These are phyloP conservation scores for Hippocampus guttulatus DNA, from an alignment of 2,113 vertebrate genomes.

Conservation along the genomic window DNA sequence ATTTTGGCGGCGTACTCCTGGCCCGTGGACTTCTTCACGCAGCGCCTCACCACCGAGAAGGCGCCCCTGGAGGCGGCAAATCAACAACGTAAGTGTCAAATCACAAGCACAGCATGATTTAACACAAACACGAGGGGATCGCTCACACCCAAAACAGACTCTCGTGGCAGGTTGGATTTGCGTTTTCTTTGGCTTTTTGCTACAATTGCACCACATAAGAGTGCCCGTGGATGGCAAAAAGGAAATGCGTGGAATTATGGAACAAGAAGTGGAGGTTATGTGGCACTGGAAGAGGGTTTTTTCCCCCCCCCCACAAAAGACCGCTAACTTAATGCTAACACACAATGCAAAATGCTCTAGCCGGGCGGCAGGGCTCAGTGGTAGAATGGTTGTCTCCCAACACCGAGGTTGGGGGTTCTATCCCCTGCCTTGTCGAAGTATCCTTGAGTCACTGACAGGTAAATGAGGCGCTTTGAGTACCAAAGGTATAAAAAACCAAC, in stretches of 20 bases:
- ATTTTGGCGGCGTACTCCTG: constrained; percentile 99
- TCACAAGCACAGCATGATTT: neutral
- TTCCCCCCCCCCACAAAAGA: no score
- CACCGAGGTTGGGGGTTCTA: no score
- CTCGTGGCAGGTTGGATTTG: neutral
- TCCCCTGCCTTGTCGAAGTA: no score
- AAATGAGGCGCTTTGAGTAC: no score
- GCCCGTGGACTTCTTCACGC: constrained; percentile 92
- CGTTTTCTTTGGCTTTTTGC: neutral
- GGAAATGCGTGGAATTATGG: neutral
- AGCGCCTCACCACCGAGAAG: constrained; percentile 95
- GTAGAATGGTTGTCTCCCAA: no score
- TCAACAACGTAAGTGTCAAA: constrained; percentile 7
- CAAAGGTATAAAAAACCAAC: no score
- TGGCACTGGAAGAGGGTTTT: neutral
- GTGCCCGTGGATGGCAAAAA: neutral
- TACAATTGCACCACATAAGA: neutral
- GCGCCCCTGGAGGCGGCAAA: constrained; percentile 81
- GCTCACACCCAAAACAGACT: no score
- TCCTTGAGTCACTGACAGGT: no score
- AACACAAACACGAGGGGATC: neutral
- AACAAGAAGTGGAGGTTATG: neutral
- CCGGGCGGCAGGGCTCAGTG: no score
- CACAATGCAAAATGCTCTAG: no score
- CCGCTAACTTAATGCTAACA: no score